Evolutionary conservation across 2,797 vertebrate genomes (phyloP), one percentile per base, ranked within the genome.

Genomic region (Clamator glandarius): DNA sequence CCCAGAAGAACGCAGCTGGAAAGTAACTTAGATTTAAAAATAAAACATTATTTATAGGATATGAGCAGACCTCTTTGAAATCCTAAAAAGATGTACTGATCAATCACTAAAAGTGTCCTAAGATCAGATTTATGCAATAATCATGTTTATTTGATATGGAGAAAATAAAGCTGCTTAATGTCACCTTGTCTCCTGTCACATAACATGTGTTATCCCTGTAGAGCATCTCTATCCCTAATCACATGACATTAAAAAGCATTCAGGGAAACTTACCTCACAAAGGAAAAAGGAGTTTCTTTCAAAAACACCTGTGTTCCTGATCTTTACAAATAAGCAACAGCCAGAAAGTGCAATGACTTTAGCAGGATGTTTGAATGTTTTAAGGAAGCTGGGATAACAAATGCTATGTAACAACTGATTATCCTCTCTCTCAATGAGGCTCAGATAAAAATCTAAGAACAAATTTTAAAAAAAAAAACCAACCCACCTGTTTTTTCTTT

Each of bases 1-100:
- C 63, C 84, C 25, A 29, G 57, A 87, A 77, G 61, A 76, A 88
- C 51, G 26, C 16, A 84, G 6, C 9, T 62, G 51, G 16, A 28
- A 68, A 57, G 90, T 29, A 44, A 46, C 4, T 79, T 76, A 58
- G 21, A 51, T 82, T 93, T 84, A 24, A 95, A 96, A 93, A 84
- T 39, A 79, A 79, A 95, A 16, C 15, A 58, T 42, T 73, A 28
- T 57, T 86, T 70, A 28, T 52, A 8, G 63, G 19, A 70, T 78
- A 33, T 63, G 67, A 76, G 25, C 12, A 9, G 2, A 41, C 4
- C 72, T 7, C 6, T 51, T 51, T 79, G 52, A 84, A 87, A 89
- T 67, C n/a, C 24, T 58, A 23, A 90, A 76, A 42, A 39, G 12
- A 9, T 46, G 5, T 35, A 62, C n/a, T 52, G 62, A 76, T 72